Evolutionary conservation across 1,140 invertebrate species (phyloP).

Genomic region (Oreohelix idahoensis): DNA sequence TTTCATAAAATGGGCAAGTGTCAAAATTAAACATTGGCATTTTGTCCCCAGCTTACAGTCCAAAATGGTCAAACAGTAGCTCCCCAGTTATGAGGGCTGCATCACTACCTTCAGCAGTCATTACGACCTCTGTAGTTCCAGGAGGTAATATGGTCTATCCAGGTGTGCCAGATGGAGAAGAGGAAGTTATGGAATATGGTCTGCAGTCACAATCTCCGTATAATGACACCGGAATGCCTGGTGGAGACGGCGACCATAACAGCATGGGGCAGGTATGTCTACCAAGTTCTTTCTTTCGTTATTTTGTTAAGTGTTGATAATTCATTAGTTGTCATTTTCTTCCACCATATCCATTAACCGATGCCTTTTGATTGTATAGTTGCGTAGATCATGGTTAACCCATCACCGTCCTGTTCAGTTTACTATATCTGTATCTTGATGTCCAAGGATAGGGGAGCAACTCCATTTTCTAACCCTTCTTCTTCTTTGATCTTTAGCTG

Average conservation of each 20-base stretch:
- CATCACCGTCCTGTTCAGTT: too few species aligned
- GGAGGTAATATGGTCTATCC: conserved; percentile 54
- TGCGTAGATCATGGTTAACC: too few species aligned
- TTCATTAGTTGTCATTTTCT: too few species aligned
- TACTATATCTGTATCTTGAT: too few species aligned
- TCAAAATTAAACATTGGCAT: too few species aligned
- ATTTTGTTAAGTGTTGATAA: too few species aligned
- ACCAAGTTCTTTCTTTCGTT: background rate
- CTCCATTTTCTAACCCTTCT: too few species aligned
- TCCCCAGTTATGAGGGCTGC: conserved; percentile 32
- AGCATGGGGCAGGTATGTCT: background rate
- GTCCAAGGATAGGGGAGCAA: too few species aligned
- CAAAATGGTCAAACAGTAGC: background rate
- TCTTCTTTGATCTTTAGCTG: too few species aligned
- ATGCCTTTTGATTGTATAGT: too few species aligned
- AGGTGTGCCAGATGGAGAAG: conserved; percentile 30
- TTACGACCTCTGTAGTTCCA: conserved; percentile 34
- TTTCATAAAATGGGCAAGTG: too few species aligned
- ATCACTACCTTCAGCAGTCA: background rate
- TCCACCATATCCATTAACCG: too few species aligned
- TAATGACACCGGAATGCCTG: conserved; percentile 6
- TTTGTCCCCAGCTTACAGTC: background rate
- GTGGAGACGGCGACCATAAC: conserved; percentile 30
- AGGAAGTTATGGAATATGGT: conserved; percentile 1
- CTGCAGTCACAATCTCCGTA: conserved; percentile 20